Percentiles rank a stretch among this genome's conserved stretches.
phyloP scores from a whole-genome alignment of 2,113 vertebrate genomes.

The Austrofundulus limnaeus region DNA sequence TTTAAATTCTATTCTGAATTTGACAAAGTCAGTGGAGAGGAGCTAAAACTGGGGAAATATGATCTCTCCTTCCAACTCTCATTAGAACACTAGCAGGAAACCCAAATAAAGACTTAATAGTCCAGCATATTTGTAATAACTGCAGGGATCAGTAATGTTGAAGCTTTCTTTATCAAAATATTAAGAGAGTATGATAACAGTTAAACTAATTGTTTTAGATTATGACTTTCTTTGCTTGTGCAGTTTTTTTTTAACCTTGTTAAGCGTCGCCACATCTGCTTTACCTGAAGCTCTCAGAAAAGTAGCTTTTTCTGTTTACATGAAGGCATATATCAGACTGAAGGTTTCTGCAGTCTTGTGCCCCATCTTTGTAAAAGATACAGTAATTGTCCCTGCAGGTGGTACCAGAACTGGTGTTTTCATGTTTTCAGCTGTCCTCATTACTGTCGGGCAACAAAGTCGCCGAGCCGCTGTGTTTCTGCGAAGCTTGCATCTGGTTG shows the following conservation, averaged over 20 bases:
- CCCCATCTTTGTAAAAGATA: conserved; percentile 23
- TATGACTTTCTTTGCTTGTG: background rate
- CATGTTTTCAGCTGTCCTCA: conserved; percentile 31
- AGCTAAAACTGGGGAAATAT: too few relatives aligned
- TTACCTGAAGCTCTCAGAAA: conserved; percentile 14
- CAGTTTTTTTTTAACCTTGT: background rate
- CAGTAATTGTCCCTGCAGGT: conserved; percentile 14
- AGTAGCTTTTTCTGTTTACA: conserved; percentile 23
- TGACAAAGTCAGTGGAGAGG: too few relatives aligned
- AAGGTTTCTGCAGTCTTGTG: background rate
- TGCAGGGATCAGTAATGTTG: too few relatives aligned
- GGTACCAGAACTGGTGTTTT: conserved; percentile 31
- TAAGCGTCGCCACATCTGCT: background rate
- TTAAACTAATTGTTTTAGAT: too few relatives aligned
- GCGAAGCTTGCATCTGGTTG: conserved; percentile 64
- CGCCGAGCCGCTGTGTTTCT: conserved; percentile 70
- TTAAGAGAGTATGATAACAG: too few relatives aligned
- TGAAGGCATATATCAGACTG: conserved; percentile 8
- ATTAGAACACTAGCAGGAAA: too few relatives aligned
- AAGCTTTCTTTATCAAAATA: background rate
- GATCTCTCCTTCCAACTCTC: too few relatives aligned
- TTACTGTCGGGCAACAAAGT: conserved; percentile 54
- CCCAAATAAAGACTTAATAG: too few relatives aligned
- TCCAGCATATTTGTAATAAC: too few relatives aligned
- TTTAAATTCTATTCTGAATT: too few relatives aligned